These are phyloP conservation scores for Lingula anatina DNA, from an alignment of 2,888 invertebrate species.

Conservation along the genomic window DNA sequence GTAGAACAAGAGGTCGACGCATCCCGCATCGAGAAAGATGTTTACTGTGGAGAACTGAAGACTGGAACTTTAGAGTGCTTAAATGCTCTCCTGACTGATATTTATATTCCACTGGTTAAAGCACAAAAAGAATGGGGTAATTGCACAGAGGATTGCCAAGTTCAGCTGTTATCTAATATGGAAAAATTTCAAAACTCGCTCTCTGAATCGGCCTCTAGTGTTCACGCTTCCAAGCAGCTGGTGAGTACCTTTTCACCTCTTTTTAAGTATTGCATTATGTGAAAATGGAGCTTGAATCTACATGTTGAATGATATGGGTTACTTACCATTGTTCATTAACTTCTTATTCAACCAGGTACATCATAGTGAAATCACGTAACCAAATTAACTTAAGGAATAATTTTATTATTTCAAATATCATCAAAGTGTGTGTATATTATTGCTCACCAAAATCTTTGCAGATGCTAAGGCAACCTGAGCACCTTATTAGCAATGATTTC, in stretches of 20 bases:
- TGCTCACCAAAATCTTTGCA: constrained; percentile 13
- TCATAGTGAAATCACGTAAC: too few relatives aligned
- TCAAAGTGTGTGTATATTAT: background rate
- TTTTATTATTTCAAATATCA: background rate
- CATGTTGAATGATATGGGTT: too few relatives aligned
- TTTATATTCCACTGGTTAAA: constrained; percentile 45
- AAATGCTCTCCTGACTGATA: constrained; percentile 40
- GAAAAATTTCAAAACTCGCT: constrained; percentile 42
- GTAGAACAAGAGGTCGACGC: constrained; percentile 45
- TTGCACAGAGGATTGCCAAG: constrained; percentile 41
- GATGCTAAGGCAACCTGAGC: constrained; percentile 47
- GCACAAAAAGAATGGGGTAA: constrained; percentile 49
- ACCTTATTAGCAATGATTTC: constrained; percentile 43
- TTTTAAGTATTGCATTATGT: too few relatives aligned
- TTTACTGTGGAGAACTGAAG: constrained; percentile 50
- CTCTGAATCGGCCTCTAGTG: constrained; percentile 40
- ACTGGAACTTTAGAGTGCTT: constrained; percentile 45
- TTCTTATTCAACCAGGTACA: too few relatives aligned
- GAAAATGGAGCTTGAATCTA: too few relatives aligned
- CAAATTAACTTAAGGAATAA: too few relatives aligned
- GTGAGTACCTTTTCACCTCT: constrained; percentile 28
- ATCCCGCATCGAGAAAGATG: constrained; percentile 41
- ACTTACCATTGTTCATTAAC: too few relatives aligned
- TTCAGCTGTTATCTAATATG: constrained; percentile 37
- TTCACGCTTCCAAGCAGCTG: constrained; percentile 40